A percentile compares a stretch with the other conserved stretches of the same genome.
These are phyloP conservation scores for Aspidiotus rigidus DNA, from an alignment of 2,888 invertebrate genomes.

Conservation along the genomic window DNA sequence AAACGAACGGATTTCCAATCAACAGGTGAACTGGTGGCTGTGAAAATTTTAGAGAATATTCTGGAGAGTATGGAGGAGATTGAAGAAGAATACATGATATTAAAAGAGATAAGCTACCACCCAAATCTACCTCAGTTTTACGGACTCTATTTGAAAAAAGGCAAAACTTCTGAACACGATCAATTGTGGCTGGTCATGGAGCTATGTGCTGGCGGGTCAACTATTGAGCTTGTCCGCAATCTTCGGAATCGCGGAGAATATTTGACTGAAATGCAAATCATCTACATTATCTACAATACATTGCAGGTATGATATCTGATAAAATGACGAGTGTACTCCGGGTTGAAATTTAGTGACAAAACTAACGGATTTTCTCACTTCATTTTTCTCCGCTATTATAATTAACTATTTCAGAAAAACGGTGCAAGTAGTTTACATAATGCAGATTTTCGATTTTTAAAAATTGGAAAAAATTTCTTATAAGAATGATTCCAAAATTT, in stretches of 20 bases:
- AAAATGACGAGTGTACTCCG: no score
- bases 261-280: slow-evolving; percentile 62
- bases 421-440: no score
- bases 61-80: slow-evolving; percentile 73
- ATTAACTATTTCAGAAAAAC: no score
- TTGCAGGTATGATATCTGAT: slow-evolving; percentile 47
- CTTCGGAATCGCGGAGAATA: slow-evolving; percentile 54
- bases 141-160: slow-evolving; percentile 61
- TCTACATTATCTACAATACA: slow-evolving; percentile 66
- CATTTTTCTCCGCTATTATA: no score
- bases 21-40: slow-evolving; percentile 51
- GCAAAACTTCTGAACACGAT: slow-evolving; percentile 56
- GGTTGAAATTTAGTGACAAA: no score
- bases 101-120: slow-evolving; percentile 62
- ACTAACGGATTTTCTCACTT: no score
- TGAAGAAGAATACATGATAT: slow-evolving; percentile 66
- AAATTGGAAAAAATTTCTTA: no score
- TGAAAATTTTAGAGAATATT: slow-evolving; percentile 70
- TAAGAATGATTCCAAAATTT: no score
- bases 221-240: slow-evolving; percentile 67
- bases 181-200: slow-evolving; percentile 80
- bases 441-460: no score
- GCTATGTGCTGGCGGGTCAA: slow-evolving; percentile 69
- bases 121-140: slow-evolving; percentile 67
- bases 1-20: slow-evolving; percentile 3